phyloP scores from a whole-genome alignment of 2,888 invertebrate genomes.

The Parnassius orleans region DNA sequence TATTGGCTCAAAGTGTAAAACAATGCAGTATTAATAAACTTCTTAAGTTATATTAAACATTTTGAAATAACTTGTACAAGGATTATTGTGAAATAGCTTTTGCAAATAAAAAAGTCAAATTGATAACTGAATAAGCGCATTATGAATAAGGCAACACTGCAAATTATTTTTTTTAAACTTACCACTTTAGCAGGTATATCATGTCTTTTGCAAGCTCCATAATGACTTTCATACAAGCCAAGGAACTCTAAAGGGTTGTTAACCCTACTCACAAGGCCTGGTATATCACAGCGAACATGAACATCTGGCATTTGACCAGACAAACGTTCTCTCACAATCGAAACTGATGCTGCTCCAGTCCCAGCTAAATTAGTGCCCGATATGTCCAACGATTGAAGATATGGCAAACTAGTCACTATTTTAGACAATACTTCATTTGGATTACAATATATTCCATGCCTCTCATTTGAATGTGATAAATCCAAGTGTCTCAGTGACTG shows the following conservation, averaged over 20 bases:
- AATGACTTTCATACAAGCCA: constrained; percentile 93
- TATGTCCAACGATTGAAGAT: constrained; percentile 92
- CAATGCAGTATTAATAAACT: no score
- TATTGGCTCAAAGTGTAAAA: no score
- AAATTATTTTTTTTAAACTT: constrained; percentile 43
- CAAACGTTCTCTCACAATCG: constrained; percentile 42
- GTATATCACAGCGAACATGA: constrained; percentile 86
- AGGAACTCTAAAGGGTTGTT: constrained; percentile 91
- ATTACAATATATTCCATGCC: constrained; percentile 86
- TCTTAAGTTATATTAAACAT: no score
- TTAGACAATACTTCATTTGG: constrained; percentile 87
- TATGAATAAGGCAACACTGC: no score
- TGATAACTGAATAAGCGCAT: no score
- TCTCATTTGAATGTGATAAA: constrained; percentile 88
- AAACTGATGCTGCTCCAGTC: constrained; percentile 67
- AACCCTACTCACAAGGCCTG: constrained; percentile 90
- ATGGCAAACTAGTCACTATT: constrained; percentile 87
- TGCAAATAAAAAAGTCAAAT: no score
- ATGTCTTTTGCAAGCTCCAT: constrained; percentile 93
- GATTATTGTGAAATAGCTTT: no score
- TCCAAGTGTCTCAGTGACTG: constrained; percentile 87
- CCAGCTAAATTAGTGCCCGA: constrained; percentile 98
- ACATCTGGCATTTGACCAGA: constrained; percentile 42
- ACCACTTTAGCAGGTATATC: constrained; percentile 95
- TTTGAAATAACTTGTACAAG: no score